Conservation (phyloP, 2,888 invertebrate genomes). For the Dorcus parallelipipedus region DNA sequence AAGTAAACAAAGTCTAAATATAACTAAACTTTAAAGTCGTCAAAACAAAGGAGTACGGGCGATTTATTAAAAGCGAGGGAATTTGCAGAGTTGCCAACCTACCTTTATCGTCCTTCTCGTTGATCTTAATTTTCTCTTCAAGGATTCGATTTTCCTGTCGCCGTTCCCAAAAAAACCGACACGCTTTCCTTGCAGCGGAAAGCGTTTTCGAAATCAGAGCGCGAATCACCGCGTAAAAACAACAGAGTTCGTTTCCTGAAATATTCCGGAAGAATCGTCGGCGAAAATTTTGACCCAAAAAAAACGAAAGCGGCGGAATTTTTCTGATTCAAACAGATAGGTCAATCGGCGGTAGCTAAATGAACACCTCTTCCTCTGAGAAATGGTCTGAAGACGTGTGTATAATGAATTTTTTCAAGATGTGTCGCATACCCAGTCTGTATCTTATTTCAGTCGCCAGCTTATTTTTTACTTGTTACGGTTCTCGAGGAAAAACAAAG, state of each 20-base stretch:
- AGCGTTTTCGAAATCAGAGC: not conserved
- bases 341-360: slow-evolving; percentile 17
- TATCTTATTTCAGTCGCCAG: slow-evolving; percentile 59
- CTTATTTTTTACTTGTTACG: slow-evolving; percentile 41
- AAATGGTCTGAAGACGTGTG: slow-evolving; percentile 78
- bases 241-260: not conserved
- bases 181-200: too few relatives aligned
- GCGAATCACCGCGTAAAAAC: not conserved
- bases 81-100: not conserved
- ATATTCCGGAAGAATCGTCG: too few relatives aligned
- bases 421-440: slow-evolving; percentile 77
- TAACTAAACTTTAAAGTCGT: too few relatives aligned
- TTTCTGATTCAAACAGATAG: not conserved
- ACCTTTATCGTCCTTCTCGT: not conserved
- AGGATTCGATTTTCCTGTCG: too few relatives aligned
- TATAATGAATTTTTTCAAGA: slow-evolving; percentile 67
- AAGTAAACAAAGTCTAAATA: too few relatives aligned
- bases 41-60: too few relatives aligned
- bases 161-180: too few relatives aligned
- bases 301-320: not conserved
- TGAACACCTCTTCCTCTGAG: slow-evolving; percentile 55
- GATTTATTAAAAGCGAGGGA: too few relatives aligned
- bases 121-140: too few relatives aligned
- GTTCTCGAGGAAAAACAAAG: not conserved
- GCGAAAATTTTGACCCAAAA: too few relatives aligned